Conservation (phyloP, 1,140 invertebrate species). For the Drosophila jambulina region DNA sequence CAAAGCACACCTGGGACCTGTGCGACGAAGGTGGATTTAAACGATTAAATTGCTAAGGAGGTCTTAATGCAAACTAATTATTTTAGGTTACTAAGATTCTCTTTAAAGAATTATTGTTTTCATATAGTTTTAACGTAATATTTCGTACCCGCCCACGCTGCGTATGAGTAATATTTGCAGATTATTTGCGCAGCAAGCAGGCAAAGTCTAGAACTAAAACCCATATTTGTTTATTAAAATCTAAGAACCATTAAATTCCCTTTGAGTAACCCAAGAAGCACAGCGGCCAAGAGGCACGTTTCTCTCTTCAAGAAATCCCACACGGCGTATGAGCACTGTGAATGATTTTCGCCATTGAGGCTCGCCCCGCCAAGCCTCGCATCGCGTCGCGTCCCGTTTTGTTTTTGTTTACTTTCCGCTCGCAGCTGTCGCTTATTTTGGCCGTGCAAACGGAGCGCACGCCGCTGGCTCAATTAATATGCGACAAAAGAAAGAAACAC, state of each 20-base stretch:
- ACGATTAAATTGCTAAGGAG: too few relatives aligned
- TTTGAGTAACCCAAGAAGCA: neutral
- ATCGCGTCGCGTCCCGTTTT: constrained; percentile 17
- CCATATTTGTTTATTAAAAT: neutral
- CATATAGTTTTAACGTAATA: neutral
- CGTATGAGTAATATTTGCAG: neutral
- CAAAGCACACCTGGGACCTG: too few relatives aligned
- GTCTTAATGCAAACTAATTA: too few relatives aligned
- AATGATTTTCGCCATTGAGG: constrained; percentile 13
- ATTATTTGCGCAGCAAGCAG: neutral
- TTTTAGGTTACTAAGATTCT: neutral
- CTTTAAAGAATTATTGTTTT: neutral
- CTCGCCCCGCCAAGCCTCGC: neutral
- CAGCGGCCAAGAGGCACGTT: neutral
- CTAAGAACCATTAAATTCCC: constrained; percentile 8
- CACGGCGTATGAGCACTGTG: constrained; percentile 17
- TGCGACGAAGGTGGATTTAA: too few relatives aligned
- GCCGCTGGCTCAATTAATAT: constrained; percentile 62
- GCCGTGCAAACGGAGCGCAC: constrained; percentile 59
- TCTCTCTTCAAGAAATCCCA: neutral
- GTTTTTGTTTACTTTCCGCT: constrained; percentile 50
- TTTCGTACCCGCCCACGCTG: neutral
- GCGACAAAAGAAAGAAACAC: constrained; percentile 56
- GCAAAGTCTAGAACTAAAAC: neutral
- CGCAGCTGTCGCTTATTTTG: constrained; percentile 44